These are phyloP conservation scores for Eupithecia subfuscata DNA, from an alignment of 2,888 invertebrate species.

Conservation along the genomic window DNA sequence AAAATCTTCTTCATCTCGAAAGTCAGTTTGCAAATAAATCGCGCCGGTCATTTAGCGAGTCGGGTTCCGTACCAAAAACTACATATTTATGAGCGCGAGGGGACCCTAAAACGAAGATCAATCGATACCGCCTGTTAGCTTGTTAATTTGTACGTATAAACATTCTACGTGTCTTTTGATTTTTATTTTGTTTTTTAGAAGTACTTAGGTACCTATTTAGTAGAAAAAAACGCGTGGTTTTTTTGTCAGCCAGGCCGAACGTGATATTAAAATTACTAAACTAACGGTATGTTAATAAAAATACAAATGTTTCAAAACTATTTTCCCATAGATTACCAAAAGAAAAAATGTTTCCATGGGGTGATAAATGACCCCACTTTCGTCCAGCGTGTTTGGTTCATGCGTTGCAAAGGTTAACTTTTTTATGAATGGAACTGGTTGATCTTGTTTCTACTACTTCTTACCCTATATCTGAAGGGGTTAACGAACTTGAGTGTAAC, in stretches of 20 bases:
- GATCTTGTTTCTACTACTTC: background rate
- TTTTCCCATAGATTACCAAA: background rate
- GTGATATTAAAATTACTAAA: background rate
- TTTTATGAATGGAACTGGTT: conserved; percentile 1
- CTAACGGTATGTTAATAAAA: too few relatives aligned
- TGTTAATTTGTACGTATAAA: conserved; percentile 53
- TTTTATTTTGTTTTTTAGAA: background rate
- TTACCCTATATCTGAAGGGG: background rate
- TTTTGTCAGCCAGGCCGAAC: background rate
- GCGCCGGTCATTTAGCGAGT: conserved; percentile 55
- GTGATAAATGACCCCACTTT: background rate
- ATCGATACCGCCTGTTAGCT: conserved; percentile 54
- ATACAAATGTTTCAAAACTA: background rate
- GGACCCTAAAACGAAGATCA: conserved; percentile 51
- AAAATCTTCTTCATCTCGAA: conserved; percentile 29
- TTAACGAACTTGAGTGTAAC: background rate
- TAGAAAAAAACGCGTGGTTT: background rate
- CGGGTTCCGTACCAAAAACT: conserved; percentile 55
- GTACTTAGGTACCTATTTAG: too few relatives aligned
- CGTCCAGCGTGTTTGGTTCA: background rate
- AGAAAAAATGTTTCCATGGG: background rate
- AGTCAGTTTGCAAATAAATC: conserved; percentile 54
- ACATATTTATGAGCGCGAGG: conserved; percentile 65
- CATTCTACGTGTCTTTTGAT: conserved; percentile 18
- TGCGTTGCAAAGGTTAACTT: background rate